A percentile compares a stretch with the other conserved stretches of the same genome.
Conservation (phyloP, 2,113 vertebrate genomes). For the Lepus americanus region DNA sequence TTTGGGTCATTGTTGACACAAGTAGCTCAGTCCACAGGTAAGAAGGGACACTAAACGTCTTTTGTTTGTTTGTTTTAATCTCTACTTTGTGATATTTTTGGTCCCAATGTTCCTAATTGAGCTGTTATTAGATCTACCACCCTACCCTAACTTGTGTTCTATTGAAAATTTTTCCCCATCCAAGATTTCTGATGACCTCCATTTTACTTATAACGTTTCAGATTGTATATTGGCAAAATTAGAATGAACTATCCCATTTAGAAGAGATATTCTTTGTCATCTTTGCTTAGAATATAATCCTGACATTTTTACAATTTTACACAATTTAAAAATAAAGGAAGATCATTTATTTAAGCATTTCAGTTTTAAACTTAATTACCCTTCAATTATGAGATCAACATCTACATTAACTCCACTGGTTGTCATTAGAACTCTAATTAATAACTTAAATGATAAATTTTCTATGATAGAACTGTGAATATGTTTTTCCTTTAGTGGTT, state of each 20-base stretch:
- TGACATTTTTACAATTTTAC: conserved; percentile 31
- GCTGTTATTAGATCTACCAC: not conserved
- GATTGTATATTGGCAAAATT: not conserved
- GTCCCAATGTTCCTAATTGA: not conserved
- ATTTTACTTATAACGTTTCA: not conserved
- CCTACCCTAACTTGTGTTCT: not conserved
- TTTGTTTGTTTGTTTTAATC: not conserved
- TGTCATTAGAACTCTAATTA: not conserved
- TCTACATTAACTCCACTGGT: not conserved
- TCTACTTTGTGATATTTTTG: not conserved
- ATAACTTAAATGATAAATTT: conserved; percentile 58
- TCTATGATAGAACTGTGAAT: conserved; percentile 23
- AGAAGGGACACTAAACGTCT: not conserved
- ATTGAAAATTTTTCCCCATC: not conserved
- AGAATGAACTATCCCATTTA: not conserved
- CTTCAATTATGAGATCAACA: not conserved
- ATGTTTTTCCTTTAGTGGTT: not conserved
- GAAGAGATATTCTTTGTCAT: not conserved
- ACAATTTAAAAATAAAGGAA: conserved; percentile 26
- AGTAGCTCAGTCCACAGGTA: not conserved
- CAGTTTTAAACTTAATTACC: not conserved
- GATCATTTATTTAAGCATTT: conserved; percentile 4
- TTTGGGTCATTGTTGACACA: not conserved
- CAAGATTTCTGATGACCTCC: not conserved
- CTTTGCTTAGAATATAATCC: conserved; percentile 1